phyloP scores from a whole-genome alignment of 1,140 invertebrate genomes.

The Phenacoccus solenopsis region DNA sequence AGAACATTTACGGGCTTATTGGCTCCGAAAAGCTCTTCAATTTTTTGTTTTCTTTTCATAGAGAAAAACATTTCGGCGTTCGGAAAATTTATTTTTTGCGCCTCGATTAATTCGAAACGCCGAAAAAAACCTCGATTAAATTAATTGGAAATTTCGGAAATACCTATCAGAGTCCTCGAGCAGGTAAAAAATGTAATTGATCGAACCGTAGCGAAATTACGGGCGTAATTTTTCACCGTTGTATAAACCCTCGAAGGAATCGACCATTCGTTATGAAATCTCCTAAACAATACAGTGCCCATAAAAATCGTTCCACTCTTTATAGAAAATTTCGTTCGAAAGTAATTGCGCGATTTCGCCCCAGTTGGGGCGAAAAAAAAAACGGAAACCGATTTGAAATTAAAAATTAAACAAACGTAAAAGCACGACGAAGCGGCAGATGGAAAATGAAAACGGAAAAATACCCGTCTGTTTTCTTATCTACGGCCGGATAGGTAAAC shows the following conservation, averaged over 20 bases:
- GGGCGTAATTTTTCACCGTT: too few species aligned
- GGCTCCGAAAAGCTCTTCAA: constrained; percentile 11
- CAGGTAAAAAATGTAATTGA: too few species aligned
- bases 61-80: neutral
- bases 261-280: too few species aligned
- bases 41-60: constrained; percentile 16
- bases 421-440: neutral
- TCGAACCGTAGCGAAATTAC: too few species aligned
- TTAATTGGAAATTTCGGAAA: neutral
- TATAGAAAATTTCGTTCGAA: neutral
- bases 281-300: neutral
- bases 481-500: neutral
- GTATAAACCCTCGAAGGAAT: too few species aligned
- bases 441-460: constrained; percentile 9
- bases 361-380: neutral
- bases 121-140: neutral
- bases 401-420: constrained; percentile 3
- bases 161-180: too few species aligned
- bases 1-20: constrained; percentile 17
- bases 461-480: constrained; percentile 8
- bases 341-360: neutral
- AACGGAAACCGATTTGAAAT: neutral
- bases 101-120: neutral
- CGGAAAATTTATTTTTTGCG: neutral
- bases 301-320: neutral